Evolutionary conservation across 2,888 invertebrate species (phyloP).

Genomic region (Sycophila texana): DNA sequence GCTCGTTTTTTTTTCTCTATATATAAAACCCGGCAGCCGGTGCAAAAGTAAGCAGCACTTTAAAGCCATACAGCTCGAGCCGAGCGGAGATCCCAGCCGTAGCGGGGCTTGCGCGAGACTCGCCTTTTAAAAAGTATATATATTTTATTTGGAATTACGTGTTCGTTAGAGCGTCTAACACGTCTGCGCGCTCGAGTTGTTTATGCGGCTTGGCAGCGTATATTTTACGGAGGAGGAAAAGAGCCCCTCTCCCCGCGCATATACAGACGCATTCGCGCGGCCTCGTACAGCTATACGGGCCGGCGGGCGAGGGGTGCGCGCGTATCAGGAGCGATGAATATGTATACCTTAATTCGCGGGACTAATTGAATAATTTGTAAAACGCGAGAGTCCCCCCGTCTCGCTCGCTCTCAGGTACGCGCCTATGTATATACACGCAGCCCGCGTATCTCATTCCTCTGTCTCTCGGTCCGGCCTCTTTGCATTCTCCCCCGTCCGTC

Average conservation of each 20-base stretch:
- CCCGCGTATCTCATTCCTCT: conserved; percentile 24
- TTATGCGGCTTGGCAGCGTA: conserved; percentile 69
- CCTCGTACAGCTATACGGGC: conserved; percentile 7
- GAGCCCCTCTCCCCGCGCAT: conserved; percentile 31
- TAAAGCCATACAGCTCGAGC: conserved; percentile 12
- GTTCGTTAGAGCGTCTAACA: conserved; percentile 73
- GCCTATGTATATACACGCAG: background rate
- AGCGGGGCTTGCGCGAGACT: background rate
- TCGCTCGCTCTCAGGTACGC: conserved; percentile 38
- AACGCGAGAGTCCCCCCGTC: conserved; percentile 63
- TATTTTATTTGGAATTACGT: conserved; percentile 56
- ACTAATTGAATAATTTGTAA: conserved; percentile 76
- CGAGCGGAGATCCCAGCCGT: conserved; percentile 35
- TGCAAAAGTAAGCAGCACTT: conserved; percentile 24
- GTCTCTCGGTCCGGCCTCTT: conserved; percentile 62
- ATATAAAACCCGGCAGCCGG: background rate
- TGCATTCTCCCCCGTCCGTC: conserved; percentile 63
- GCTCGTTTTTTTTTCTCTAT: background rate
- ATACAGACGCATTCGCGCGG: conserved; percentile 48
- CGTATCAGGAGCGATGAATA: conserved; percentile 73
- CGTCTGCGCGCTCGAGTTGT: conserved; percentile 67
- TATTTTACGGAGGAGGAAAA: conserved; percentile 58
- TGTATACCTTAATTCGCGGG: conserved; percentile 76
- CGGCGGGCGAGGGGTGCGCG: conserved; percentile 49
- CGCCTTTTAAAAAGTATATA: conserved; percentile 43